A percentile compares a stretch with the other conserved stretches of the same genome.
phyloP scores from a whole-genome alignment of 2,113 vertebrate genomes.

The Sciurus niger region DNA sequence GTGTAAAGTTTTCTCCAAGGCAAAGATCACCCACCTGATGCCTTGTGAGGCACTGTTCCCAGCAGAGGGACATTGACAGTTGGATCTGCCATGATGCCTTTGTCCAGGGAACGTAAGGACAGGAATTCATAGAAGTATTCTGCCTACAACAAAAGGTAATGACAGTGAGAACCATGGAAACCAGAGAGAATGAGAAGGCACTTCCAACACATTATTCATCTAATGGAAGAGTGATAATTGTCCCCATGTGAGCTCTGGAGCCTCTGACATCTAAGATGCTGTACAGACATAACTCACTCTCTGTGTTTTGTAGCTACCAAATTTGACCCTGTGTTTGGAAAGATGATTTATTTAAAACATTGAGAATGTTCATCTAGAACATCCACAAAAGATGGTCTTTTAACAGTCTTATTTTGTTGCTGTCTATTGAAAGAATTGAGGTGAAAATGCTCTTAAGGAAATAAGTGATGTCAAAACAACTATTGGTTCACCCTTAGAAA shows the following conservation, averaged over 20 bases:
- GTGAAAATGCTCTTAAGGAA: constrained; percentile 35
- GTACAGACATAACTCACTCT: background rate
- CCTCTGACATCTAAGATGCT: background rate
- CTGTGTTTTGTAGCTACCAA: background rate
- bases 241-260: background rate
- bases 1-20: constrained; percentile 11
- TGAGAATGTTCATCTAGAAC: constrained; percentile 23
- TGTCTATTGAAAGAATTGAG: constrained; percentile 33
- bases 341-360: background rate
- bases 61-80: constrained; percentile 93
- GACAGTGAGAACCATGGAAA: constrained; percentile 53
- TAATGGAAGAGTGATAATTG: constrained; percentile 21
- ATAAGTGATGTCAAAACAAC: constrained; percentile 42
- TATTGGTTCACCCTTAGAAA: background rate
- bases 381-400: constrained; percentile 23
- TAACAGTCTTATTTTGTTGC: constrained; percentile 27
- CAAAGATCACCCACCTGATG: constrained; percentile 91
- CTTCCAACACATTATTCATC: background rate
- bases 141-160: constrained; percentile 89
- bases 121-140: constrained; percentile 96
- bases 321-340: background rate
- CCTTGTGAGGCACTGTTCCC: constrained; percentile 93
- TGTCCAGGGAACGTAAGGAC: constrained; percentile 94
- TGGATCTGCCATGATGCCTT: constrained; percentile 95
- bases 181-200: constrained; percentile 21